Conservation (phyloP, 1,140 invertebrate genomes). For the Zaprionus davidi region DNA sequence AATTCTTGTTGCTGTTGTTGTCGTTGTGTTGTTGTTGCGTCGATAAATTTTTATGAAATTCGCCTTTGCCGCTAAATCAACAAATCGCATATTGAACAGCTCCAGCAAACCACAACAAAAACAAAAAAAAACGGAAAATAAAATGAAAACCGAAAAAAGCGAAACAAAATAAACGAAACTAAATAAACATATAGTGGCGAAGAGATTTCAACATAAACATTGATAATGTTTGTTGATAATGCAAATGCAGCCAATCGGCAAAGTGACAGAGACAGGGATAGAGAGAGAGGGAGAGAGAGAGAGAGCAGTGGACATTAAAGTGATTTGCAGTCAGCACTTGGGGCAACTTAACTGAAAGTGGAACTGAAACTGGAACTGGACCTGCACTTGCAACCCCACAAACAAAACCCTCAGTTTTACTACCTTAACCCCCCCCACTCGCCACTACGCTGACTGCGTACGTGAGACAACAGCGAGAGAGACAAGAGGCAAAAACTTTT, state of each 20-base stretch:
- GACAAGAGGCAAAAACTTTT: slow-evolving; percentile 67
- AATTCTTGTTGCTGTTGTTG: slow-evolving; percentile 11
- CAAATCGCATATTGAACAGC: slow-evolving; percentile 40
- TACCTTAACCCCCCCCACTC: not conserved
- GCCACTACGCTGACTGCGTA: slow-evolving; percentile 26
- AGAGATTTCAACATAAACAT: slow-evolving; percentile 20
- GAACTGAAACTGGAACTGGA: not conserved
- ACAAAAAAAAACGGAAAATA: not conserved
- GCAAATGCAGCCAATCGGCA: slow-evolving; percentile 1
- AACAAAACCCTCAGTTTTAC: not conserved
- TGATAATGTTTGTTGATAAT: slow-evolving; percentile 36
- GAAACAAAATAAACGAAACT: slow-evolving; percentile 14
- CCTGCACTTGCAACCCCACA: not conserved
- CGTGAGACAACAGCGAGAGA: slow-evolving; percentile 43
- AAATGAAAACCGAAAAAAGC: not conserved
- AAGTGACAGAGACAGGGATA: not conserved
- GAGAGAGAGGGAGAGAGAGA: not conserved
- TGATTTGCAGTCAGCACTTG: slow-evolving; percentile 19
- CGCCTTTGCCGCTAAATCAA: slow-evolving; percentile 36
- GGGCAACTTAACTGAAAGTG: not conserved
- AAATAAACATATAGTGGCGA: slow-evolving; percentile 17
- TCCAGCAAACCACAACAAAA: not conserved
- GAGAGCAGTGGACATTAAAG: slow-evolving; percentile 14
- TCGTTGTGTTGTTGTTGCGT: not conserved
- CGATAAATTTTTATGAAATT: slow-evolving; percentile 40